Evolutionary conservation across 2,113 vertebrate genomes (phyloP).

Genomic region (Anolis carolinensis): DNA sequence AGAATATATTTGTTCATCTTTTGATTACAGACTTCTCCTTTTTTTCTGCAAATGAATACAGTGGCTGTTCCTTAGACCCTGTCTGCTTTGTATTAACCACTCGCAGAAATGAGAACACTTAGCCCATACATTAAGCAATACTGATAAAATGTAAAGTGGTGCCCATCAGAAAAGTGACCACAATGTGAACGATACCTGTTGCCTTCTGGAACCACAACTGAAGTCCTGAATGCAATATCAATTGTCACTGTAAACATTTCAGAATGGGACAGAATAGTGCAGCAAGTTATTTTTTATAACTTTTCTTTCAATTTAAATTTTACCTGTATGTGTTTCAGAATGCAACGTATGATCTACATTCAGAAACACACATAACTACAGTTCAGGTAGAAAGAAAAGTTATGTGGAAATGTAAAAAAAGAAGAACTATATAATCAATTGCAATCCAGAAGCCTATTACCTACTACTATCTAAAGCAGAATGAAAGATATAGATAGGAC

Average conservation of each 20-base stretch:
- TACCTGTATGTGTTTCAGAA: not conserved
- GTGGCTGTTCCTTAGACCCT: not conserved
- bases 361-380: not conserved
- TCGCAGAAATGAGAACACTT: not conserved
- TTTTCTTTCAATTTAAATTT: not conserved
- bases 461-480: not conserved
- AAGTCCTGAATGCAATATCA: not conserved
- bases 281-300: not conserved
- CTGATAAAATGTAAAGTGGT: not conserved
- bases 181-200: not conserved
- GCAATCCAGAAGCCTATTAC: not conserved
- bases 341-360: not conserved
- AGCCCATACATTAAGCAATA: not conserved
- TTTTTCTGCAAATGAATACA: not conserved
- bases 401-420: not conserved
- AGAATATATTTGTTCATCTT: not conserved
- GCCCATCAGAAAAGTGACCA: not conserved
- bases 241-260: not conserved
- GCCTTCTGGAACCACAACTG: not conserved
- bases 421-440: not conserved
- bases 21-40: not conserved
- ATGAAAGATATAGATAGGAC: not conserved
- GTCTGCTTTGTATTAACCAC: not conserved
- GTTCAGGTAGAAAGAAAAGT: too few species aligned
- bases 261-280: not conserved